These are phyloP conservation scores for Lithosia quadra DNA, from an alignment of 2,888 invertebrate genomes.

Conservation along the genomic window DNA sequence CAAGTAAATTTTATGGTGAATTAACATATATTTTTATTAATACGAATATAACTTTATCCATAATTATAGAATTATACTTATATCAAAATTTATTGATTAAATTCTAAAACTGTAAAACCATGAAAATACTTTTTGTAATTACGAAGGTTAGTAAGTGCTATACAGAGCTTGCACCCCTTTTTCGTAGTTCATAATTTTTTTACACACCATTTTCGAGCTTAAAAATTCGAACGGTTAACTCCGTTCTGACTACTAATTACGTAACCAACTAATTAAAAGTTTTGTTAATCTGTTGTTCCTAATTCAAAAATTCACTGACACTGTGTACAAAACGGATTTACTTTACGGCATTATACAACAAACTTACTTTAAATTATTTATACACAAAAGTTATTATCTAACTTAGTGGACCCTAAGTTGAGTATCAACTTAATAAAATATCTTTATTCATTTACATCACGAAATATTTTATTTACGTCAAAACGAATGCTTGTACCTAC, in stretches of 20 bases:
- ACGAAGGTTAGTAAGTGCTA: too few relatives aligned
- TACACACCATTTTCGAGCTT: slow-evolving; percentile 19
- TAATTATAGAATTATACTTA: too few relatives aligned
- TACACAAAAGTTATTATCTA: slow-evolving; percentile 24
- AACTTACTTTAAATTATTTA: slow-evolving; percentile 24
- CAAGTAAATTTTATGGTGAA: not conserved
- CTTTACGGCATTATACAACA: slow-evolving; percentile 10
- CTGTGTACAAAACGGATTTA: slow-evolving; percentile 27
- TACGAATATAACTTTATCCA: too few relatives aligned
- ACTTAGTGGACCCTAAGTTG: slow-evolving; percentile 26
- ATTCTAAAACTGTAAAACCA: too few relatives aligned
- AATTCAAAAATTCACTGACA: slow-evolving; percentile 30
- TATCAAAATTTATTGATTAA: too few relatives aligned
- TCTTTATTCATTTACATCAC: not conserved
- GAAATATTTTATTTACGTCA: not conserved
- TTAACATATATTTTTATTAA: too few relatives aligned
- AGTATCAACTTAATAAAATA: slow-evolving; percentile 18
- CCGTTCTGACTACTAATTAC: slow-evolving; percentile 29
- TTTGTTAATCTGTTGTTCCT: slow-evolving; percentile 30
- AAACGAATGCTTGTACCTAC: not conserved
- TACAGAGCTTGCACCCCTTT: too few relatives aligned
- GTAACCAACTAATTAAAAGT: slow-evolving; percentile 45
- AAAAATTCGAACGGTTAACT: slow-evolving; percentile 30
- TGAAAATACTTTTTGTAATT: too few relatives aligned
- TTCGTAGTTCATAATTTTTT: slow-evolving; percentile 14